Evolutionary conservation across 2,888 invertebrate genomes (phyloP).

Genomic region (Dioctria rufipes): DNA sequence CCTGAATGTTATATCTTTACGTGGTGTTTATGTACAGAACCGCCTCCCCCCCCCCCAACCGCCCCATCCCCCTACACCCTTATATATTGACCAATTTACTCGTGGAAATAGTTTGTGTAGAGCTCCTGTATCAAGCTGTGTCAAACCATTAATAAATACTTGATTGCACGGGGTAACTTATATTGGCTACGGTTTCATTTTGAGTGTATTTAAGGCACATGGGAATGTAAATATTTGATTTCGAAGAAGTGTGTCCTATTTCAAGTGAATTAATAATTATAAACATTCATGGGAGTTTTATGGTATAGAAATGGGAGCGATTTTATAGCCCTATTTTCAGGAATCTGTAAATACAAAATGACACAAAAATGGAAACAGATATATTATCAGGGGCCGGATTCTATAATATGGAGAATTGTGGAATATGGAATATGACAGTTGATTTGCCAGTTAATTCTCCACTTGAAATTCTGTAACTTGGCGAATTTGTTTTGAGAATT

Average conservation of each 20-base stretch:
- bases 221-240: conserved; percentile 20
- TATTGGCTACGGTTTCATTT: not conserved
- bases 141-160: not conserved
- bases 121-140: not conserved
- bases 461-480: too few relatives aligned
- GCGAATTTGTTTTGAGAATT: too few relatives aligned
- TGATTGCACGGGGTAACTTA: not conserved
- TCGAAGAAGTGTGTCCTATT: not conserved
- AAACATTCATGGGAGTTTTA: too few relatives aligned
- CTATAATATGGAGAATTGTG: too few relatives aligned
- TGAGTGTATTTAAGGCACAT: not conserved
- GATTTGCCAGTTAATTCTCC: too few relatives aligned
- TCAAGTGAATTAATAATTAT: conserved; percentile 29
- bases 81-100: conserved; percentile 21
- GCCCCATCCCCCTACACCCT: not conserved
- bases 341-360: too few relatives aligned
- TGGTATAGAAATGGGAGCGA: too few relatives aligned
- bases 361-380: too few relatives aligned
- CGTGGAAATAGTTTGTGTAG: conserved; percentile 31
- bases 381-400: too few relatives aligned
- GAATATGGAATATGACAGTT: too few relatives aligned
- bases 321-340: too few relatives aligned
- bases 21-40: not conserved
- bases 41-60: not conserved
- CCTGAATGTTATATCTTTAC: not conserved